Evolutionary conservation across 2,113 vertebrate genomes (phyloP), one percentile per base, ranked within the genome.

Genomic region (Nerophis lumbriciformis): DNA sequence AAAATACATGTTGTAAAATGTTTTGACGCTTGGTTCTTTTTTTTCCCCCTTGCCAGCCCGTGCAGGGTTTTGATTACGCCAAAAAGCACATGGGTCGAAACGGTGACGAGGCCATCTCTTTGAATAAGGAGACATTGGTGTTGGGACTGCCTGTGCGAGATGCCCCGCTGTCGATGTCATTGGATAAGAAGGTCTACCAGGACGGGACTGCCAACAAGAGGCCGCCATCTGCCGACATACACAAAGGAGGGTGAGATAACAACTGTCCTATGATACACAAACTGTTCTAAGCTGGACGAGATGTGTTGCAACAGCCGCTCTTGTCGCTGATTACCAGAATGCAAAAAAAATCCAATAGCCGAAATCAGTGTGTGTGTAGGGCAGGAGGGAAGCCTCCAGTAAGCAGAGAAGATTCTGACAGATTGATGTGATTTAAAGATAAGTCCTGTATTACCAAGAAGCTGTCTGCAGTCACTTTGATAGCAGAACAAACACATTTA

Each of bases 41-140:
- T 62, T 8, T 1, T 67, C 44, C 51, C 0, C 11, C n/a, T 69
- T 61, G 53, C 11, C 85, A 99, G 96, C 97, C 97, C 6, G 96
- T 98, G 21, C 95, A 99, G 89, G 96, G 96, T 42, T 99, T 99
- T 68, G 97, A 98, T 81, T 99, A 98, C 12, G 96, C 96, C 80
- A 98, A 99, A 85, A 93, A 99, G 71, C 97, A 98, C 83, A 90
- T 98, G 83, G 95, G 96, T 21, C 94, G 95, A 65, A 89, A 92
- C 49, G 94, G 95, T 16, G 95, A 97, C 21, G 96, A 98, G 28
- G 82, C 93, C 38, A 68, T 93, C 53, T 93, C 97, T 1, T 91
- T 96, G 49, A 96, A 94, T 36, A 96, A 99, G 81, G 97, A 99
- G 73, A 98, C 96, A 0, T 93, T 96, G 3, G 91, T 94, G 51